These are phyloP conservation scores for Actenoides lindsayi DNA, from an alignment of 2,113 vertebrate genomes.

Conservation along the genomic window DNA sequence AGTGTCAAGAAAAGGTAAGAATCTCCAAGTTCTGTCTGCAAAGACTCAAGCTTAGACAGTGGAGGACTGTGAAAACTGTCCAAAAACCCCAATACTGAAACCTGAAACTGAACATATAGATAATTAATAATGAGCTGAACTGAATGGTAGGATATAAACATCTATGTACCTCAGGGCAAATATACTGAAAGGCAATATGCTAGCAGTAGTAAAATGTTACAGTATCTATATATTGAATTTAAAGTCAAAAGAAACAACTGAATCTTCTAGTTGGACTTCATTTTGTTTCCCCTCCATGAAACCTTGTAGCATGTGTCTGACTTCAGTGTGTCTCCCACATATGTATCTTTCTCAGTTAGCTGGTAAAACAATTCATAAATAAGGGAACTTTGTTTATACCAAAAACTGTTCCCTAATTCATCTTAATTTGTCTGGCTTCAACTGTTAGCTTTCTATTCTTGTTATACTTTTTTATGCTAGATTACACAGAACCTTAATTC, in stretches of 20 bases:
- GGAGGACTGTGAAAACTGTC: neutral
- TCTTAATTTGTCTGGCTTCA: constrained; percentile 18
- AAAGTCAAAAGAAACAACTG: neutral
- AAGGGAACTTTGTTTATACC: neutral
- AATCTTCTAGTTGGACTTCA: neutral
- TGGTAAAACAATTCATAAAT: neutral
- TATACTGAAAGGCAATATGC: neutral
- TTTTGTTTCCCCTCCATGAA: neutral
- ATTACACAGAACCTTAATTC: neutral
- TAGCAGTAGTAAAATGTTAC: neutral
- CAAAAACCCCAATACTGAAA: neutral
- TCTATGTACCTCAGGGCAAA: neutral
- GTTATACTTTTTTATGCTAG: neutral
- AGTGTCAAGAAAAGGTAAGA: neutral
- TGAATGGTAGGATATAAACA: neutral
- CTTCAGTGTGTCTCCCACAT: neutral
- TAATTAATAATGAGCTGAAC: neutral
- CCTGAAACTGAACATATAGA: neutral
- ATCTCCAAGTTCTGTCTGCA: neutral
- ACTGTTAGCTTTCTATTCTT: neutral
- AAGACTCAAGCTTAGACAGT: neutral
- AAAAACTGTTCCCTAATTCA: neutral
- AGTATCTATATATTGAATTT: neutral
- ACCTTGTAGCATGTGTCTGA: neutral
- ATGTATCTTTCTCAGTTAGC: neutral